Percentiles rank a stretch among this genome's conserved stretches.
Evolutionary conservation across 2,113 vertebrate species (phyloP).

Genomic region (Rhabdomys dilectus): DNA sequence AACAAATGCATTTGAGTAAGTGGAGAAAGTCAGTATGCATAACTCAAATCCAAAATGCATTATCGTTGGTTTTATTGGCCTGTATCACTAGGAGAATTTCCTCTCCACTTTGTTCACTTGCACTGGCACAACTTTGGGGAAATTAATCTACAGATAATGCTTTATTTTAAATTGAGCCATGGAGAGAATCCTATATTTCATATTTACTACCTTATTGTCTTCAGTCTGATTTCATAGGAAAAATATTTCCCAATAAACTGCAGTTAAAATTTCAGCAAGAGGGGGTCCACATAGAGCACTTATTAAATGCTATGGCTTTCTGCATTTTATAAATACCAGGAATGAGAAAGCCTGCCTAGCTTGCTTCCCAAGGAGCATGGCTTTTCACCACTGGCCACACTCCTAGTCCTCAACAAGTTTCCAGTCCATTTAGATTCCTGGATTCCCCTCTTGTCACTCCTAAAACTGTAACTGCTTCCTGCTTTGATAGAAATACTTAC

Average conservation of each 20-base stretch:
- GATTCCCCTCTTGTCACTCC: neutral
- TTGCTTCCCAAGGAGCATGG: neutral
- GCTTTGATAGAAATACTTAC: neutral
- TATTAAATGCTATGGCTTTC: slow-evolving; percentile 24
- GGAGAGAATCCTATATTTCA: slow-evolving; percentile 56
- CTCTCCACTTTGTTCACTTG: slow-evolving; percentile 52
- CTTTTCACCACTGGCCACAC: neutral
- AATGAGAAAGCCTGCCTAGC: neutral
- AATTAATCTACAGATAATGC: slow-evolving; percentile 65
- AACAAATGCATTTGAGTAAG: slow-evolving; percentile 61
- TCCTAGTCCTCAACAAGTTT: neutral
- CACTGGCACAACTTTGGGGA: slow-evolving; percentile 17
- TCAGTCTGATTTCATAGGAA: slow-evolving; percentile 54
- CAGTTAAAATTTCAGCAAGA: slow-evolving; percentile 58
- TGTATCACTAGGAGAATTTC: slow-evolving; percentile 63
- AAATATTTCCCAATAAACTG: slow-evolving; percentile 67
- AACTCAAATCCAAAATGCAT: slow-evolving; percentile 70
- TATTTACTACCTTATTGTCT: slow-evolving; percentile 62
- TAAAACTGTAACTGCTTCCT: neutral
- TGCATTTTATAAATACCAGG: slow-evolving; percentile 1
- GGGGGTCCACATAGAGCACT: slow-evolving; percentile 8
- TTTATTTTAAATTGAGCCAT: slow-evolving; percentile 59
- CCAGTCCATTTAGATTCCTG: neutral
- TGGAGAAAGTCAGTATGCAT: slow-evolving; percentile 42
- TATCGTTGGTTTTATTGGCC: slow-evolving; percentile 41